phyloP scores from a whole-genome alignment of 2,888 invertebrate species.

The Eledona agricola region DNA sequence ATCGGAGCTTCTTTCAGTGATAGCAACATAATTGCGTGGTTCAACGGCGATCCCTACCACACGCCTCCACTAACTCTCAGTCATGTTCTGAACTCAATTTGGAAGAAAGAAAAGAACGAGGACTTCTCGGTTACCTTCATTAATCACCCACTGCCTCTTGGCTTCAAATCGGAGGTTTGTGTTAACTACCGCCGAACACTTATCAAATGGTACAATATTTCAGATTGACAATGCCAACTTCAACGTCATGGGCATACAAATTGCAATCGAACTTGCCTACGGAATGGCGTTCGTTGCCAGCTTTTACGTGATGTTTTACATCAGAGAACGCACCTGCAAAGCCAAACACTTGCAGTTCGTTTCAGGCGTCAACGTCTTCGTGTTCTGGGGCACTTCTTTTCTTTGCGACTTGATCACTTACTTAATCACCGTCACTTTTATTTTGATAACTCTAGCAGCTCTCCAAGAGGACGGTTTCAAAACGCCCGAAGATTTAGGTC shows the following conservation, averaged over 20 bases:
- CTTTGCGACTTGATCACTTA: slow-evolving; percentile 73
- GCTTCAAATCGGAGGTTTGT: slow-evolving; percentile 65
- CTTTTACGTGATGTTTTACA: slow-evolving; percentile 68
- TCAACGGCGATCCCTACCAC: slow-evolving; percentile 81
- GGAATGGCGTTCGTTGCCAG: slow-evolving; percentile 73
- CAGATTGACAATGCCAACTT: slow-evolving; percentile 37
- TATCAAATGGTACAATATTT: neutral
- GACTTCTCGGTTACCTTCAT: slow-evolving; percentile 56
- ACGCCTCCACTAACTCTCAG: slow-evolving; percentile 72
- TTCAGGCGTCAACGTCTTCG: slow-evolving; percentile 70
- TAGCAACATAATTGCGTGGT: slow-evolving; percentile 68
- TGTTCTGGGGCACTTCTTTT: slow-evolving; percentile 75
- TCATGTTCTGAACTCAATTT: slow-evolving; percentile 70
- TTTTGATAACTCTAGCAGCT: slow-evolving; percentile 68
- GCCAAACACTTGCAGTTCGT: slow-evolving; percentile 75
- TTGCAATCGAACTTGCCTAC: slow-evolving; percentile 73
- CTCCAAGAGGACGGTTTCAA: slow-evolving; percentile 71
- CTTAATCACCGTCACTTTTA: slow-evolving; percentile 65
- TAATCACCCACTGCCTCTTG: slow-evolving; percentile 75
- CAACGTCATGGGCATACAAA: slow-evolving; percentile 63
- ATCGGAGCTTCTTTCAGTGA: slow-evolving; percentile 66
- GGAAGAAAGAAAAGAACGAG: slow-evolving; percentile 56
- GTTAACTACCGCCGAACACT: neutral
- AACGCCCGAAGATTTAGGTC: slow-evolving; percentile 55
- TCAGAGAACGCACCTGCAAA: slow-evolving; percentile 72